A percentile compares a stretch with the other conserved stretches of the same genome.
Conservation (phyloP, 2,888 invertebrate species). For the Protonemura montana region DNA sequence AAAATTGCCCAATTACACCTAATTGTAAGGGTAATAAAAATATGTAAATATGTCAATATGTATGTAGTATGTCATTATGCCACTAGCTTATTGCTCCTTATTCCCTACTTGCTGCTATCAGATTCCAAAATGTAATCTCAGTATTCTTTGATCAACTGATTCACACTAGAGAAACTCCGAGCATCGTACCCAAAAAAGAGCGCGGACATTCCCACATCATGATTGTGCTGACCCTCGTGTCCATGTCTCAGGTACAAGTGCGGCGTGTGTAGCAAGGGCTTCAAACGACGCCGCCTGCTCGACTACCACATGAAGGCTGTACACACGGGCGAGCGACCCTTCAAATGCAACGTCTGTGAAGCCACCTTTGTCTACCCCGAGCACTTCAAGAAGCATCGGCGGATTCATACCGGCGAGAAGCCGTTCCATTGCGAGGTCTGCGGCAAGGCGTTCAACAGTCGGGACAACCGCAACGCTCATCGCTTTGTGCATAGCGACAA, state of each 20-base stretch:
- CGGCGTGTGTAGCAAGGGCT: slow-evolving; percentile 74
- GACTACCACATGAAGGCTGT: slow-evolving; percentile 84
- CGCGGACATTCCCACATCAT: too few relatives aligned
- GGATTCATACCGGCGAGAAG: slow-evolving; percentile 77
- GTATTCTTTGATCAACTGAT: too few relatives aligned
- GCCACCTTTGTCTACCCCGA: slow-evolving; percentile 85
- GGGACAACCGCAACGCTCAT: slow-evolving; percentile 86
- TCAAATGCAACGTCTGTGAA: slow-evolving; percentile 75
- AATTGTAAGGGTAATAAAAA: too few relatives aligned
- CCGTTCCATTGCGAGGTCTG: slow-evolving; percentile 81
- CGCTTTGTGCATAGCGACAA: slow-evolving; percentile 85
- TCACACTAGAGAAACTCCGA: too few relatives aligned
- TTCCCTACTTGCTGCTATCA: too few relatives aligned
- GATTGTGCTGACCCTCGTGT: too few relatives aligned
- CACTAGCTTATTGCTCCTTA: too few relatives aligned
- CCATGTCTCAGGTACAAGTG: slow-evolving; percentile 65
- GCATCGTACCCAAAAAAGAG: too few relatives aligned
- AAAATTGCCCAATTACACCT: too few relatives aligned
- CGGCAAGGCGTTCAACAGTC: slow-evolving; percentile 82
- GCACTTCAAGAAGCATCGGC: slow-evolving; percentile 80
- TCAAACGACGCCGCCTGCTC: slow-evolving; percentile 74
- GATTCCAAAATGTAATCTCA: too few relatives aligned
- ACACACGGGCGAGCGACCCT: slow-evolving; percentile 82
- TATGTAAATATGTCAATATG: too few relatives aligned
- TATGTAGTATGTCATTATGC: too few relatives aligned